Base-by-base conservation (phyloP, 1,140 invertebrate genomes). In the Acarapis woodi region DNA sequence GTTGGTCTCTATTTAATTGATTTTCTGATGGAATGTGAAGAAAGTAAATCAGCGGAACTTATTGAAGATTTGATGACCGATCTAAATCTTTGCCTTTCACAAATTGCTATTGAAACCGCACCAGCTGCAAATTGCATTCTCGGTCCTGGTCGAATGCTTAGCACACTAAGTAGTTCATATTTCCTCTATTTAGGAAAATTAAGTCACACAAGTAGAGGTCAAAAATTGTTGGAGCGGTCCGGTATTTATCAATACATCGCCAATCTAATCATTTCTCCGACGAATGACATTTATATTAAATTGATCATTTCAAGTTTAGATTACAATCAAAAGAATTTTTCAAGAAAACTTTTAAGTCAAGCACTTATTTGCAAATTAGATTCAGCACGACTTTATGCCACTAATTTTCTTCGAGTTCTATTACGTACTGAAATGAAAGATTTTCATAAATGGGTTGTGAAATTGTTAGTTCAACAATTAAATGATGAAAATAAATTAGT, bases 211-310 rank as follows among this genome's bases (percentile, higher is more conserved):
- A 57, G 60, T 26, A 63, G 65, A 33, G 82, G 80, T 1, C 59
- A 70, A 21, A 62, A 62, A 37, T 39, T 65, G 29, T 46, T 90
- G 12, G 71, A 77, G 32, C 68, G 68, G 42, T 68, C 72, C 14
- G 67, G 70, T 32, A 62, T 88, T 36, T 71, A 79, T 49, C 65
- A 73, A 44, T 59, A 68, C 71, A 62, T 61, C 2, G 23, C 30
- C 10, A 32, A 42, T 36, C 39, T 52, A 53, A 42, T 56, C 53
- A 55, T 53, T 44, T 64, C 66, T 9, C 76, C 76, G 1, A 72
- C 72, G 47, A 75, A 85, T 51, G 77, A 82, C 45, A 75, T 75
- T 48, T 90, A 90, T 51, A 69, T 85, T 0, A 90, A 90, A 53
- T 58, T 94, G 19, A 74, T 83, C 35, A 65, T 85, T 16, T 83